Percentiles rank a stretch among this genome's conserved stretches.
These are phyloP conservation scores for Phrynocephalus forsythii DNA, from an alignment of 2,797 vertebrate genomes.

Conservation along the genomic window DNA sequence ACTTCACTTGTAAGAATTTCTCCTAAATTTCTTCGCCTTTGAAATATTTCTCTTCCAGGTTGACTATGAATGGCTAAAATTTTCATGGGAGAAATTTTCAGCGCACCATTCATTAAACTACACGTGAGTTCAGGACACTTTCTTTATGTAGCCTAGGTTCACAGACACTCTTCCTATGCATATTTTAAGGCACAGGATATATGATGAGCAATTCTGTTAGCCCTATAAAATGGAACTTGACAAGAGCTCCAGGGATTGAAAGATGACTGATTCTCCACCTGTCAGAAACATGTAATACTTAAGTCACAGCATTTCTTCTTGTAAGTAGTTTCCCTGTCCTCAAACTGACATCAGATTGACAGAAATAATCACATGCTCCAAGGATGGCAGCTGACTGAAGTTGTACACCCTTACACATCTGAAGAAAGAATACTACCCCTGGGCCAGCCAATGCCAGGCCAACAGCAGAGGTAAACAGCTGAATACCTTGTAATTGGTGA, in stretches of 20 bases:
- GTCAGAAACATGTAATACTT: constrained; percentile 16
- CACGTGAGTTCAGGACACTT: constrained; percentile 16
- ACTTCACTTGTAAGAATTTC: too few species aligned
- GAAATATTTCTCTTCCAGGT: too few species aligned
- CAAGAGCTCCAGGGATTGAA: constrained; percentile 32
- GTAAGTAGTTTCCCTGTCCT: constrained; percentile 35
- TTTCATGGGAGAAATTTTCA: too few species aligned
- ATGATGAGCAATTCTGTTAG: constrained; percentile 13
- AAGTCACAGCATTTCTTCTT: constrained; percentile 39
- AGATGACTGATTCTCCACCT: constrained; percentile 40
- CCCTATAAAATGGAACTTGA: constrained; percentile 29
- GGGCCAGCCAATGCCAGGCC: neutral
- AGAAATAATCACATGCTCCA: constrained; percentile 37
- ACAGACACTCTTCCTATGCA: neutral
- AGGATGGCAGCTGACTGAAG: constrained; percentile 42
- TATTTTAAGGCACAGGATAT: constrained; percentile 12
- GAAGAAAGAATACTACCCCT: constrained; percentile 27
- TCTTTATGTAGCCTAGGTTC: constrained; percentile 27
- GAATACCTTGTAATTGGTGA: fast-evolving
- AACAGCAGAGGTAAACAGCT: constrained; percentile 10
- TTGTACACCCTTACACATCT: constrained; percentile 19
- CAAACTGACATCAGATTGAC: constrained; percentile 23
- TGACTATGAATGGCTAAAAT: too few species aligned
- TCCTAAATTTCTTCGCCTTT: too few species aligned
- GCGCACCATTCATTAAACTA: neutral